phyloP scores from a whole-genome alignment of 2,113 vertebrate genomes.

The Pteropus alecto region DNA sequence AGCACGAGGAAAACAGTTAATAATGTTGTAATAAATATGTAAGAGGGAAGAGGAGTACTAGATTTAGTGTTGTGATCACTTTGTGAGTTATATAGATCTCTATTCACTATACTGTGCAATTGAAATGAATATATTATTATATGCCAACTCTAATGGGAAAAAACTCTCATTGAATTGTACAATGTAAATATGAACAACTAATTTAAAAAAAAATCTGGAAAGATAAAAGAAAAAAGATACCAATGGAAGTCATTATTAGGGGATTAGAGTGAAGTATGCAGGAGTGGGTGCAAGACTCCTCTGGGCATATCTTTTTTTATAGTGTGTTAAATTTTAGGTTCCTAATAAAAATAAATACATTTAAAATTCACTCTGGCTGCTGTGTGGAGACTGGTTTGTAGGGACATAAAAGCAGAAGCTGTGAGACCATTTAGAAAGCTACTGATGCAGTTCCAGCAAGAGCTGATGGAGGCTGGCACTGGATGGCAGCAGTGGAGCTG shows the following conservation, averaged over 20 bases:
- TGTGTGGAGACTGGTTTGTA: neutral
- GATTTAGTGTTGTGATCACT: too few species aligned
- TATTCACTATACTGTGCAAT: too few species aligned
- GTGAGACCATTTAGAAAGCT: neutral
- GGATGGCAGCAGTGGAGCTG: neutral
- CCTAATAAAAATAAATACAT: neutral
- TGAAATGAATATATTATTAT: too few species aligned
- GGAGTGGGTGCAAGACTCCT: neutral
- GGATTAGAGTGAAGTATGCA: neutral
- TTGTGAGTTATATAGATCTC: too few species aligned
- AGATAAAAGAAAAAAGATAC: neutral
- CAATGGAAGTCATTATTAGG: neutral
- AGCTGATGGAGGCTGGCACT: neutral
- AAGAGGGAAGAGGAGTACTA: too few species aligned
- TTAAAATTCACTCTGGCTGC: neutral
- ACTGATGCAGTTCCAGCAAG: neutral
- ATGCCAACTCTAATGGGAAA: too few species aligned
- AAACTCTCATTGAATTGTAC: too few species aligned
- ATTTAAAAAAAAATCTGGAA: neutral
- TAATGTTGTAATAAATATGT: too few species aligned
- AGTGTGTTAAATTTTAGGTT: neutral
- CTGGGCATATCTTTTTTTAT: neutral
- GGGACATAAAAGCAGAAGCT: neutral
- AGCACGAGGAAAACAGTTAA: too few species aligned
- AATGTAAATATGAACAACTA: too few species aligned